Percentiles rank a stretch among this genome's conserved stretches.
Evolutionary conservation across 2,113 vertebrate genomes (phyloP).

Genomic region (Tichodroma muraria): DNA sequence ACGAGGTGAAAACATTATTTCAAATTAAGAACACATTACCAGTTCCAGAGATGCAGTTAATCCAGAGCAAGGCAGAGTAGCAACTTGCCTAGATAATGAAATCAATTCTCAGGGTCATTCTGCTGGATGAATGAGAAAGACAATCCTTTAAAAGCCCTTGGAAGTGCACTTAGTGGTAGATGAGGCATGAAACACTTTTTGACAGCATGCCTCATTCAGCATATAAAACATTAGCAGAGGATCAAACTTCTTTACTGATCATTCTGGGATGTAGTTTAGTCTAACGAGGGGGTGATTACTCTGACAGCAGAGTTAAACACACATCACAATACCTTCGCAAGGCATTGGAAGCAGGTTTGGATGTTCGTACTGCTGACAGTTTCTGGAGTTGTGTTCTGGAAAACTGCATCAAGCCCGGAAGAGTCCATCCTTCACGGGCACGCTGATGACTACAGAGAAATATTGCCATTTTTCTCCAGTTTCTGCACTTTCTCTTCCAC

Average conservation of each 20-base stretch:
- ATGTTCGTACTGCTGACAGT: neutral
- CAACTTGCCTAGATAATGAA: neutral
- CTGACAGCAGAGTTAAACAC: neutral
- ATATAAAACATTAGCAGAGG: neutral
- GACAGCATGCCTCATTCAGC: neutral
- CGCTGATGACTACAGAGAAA: neutral
- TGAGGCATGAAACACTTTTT: neutral
- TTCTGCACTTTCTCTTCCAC: neutral
- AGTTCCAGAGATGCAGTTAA: neutral
- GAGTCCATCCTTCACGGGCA: rapidly evolving
- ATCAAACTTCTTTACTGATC: neutral
- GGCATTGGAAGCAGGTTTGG: neutral
- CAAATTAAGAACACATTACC: neutral
- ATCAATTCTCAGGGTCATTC: neutral
- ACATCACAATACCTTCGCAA: rapidly evolving
- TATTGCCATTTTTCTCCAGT: neutral
- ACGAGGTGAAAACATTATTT: neutral
- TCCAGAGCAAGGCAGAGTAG: neutral
- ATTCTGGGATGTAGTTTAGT: neutral
- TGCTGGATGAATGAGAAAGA: neutral
- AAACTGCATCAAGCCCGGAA: neutral
- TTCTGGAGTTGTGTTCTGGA: neutral
- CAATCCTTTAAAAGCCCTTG: neutral
- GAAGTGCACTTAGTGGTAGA: neutral
- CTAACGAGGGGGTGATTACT: neutral